Conservation (phyloP, 92 coral and sea anemone species). For the Heliopora coerulea region DNA sequence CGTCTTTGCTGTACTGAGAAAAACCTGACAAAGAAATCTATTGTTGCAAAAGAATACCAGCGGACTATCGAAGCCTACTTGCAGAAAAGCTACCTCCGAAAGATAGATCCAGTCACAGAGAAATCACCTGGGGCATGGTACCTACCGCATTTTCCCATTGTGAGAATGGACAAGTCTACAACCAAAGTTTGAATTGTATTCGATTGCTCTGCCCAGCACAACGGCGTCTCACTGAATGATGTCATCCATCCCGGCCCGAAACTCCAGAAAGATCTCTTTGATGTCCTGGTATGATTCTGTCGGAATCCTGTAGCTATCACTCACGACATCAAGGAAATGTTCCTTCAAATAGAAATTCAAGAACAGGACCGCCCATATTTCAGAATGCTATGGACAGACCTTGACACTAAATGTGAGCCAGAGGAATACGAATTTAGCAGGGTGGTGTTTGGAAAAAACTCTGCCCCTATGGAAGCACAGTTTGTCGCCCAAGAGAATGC, state of each 20-base stretch:
- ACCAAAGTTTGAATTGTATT: constrained; percentile 52
- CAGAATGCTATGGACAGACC: constrained; percentile 51
- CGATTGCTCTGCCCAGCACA: constrained; percentile 54
- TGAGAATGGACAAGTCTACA: constrained; percentile 58
- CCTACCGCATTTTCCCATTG: constrained; percentile 57
- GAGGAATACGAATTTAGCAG: constrained; percentile 49
- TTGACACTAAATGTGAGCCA: constrained; percentile 34
- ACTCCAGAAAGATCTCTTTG: constrained; percentile 53
- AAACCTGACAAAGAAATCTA: constrained; percentile 38
- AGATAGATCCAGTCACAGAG: constrained; percentile 35
- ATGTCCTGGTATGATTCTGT: constrained; percentile 57
- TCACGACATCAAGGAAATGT: constrained; percentile 53
- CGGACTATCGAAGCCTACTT: constrained; percentile 39
- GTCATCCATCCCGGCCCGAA: constrained; percentile 62
- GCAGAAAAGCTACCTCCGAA: constrained; percentile 52
- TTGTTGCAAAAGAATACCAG: constrained; percentile 48
- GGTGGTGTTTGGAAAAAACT: constrained; percentile 56
- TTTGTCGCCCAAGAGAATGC: constrained; percentile 60
- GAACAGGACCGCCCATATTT: constrained; percentile 47
- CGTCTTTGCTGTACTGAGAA: constrained; percentile 43
- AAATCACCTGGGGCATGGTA: constrained; percentile 52
- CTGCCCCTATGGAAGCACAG: constrained; percentile 56
- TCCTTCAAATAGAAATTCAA: constrained; percentile 42
- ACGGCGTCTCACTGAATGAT: constrained; percentile 53
- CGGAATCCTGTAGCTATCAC: constrained; percentile 48